A percentile compares a stretch with the other conserved stretches of the same genome.
phyloP scores from a whole-genome alignment of 2,888 invertebrate species.

The Andrena haemorrhoa region DNA sequence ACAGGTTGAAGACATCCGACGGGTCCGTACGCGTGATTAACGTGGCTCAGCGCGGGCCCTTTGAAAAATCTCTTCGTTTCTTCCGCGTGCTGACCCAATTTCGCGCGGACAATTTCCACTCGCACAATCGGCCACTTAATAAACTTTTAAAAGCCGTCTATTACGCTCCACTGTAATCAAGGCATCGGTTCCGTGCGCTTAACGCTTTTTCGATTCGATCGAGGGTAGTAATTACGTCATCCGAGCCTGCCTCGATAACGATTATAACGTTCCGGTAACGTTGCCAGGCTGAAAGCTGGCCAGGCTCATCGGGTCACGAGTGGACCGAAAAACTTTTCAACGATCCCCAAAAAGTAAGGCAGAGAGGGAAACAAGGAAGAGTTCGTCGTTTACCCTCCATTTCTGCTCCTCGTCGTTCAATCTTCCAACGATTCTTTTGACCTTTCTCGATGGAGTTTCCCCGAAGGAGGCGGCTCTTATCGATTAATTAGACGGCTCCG shows the following conservation, averaged over 20 bases:
- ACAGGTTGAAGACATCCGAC: constrained; percentile 1
- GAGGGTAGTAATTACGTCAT: constrained; percentile 52
- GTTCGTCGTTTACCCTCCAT: background rate
- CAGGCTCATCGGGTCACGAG: constrained; percentile 9
- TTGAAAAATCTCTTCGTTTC: constrained; percentile 10
- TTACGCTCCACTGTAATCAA: constrained; percentile 57
- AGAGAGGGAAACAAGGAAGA: background rate
- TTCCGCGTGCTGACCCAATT: constrained; percentile 43
- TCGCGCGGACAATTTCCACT: constrained; percentile 37
- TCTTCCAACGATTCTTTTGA: constrained; percentile 6
- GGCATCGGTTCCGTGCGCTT: constrained; percentile 38
- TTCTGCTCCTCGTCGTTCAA: constrained; percentile 22
- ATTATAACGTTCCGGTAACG: constrained; percentile 45
- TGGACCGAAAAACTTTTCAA: constrained; percentile 28
- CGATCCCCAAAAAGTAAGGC: background rate
- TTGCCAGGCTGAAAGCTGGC: constrained; percentile 24
- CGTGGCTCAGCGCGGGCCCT: constrained; percentile 1
- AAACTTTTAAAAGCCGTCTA: constrained; percentile 60
- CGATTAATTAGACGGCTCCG: constrained; percentile 39
- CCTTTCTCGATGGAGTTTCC: constrained; percentile 24
- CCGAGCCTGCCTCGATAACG: constrained; percentile 31
- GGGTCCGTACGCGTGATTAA: constrained; percentile 12
- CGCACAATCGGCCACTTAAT: constrained; percentile 46
- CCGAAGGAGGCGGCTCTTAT: constrained; percentile 15
- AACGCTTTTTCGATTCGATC: constrained; percentile 49